Percentiles rank a stretch among this genome's conserved stretches.
These are phyloP conservation scores for Lamproptera curius DNA, from an alignment of 2,888 invertebrate species.

Conservation along the genomic window DNA sequence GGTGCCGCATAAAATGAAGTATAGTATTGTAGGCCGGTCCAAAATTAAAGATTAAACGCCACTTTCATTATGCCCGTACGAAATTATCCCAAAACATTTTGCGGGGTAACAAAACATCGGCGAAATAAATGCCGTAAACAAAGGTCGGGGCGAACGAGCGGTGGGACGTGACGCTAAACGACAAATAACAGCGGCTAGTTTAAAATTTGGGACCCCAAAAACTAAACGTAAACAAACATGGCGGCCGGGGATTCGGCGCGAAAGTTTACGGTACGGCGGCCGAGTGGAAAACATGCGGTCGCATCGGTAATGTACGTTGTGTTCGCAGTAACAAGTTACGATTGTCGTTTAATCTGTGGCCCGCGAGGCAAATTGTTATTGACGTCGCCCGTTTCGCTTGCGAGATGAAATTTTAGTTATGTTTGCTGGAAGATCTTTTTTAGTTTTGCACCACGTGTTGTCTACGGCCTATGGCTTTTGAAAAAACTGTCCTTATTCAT, in stretches of 20 bases:
- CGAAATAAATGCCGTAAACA: conserved; percentile 64
- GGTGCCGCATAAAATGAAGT: conserved; percentile 45
- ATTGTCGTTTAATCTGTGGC: conserved; percentile 28
- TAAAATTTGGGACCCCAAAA: conserved; percentile 73
- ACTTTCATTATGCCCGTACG: conserved; percentile 50
- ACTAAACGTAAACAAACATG: conserved; percentile 68
- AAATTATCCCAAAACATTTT: conserved; percentile 29
- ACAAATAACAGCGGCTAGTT: conserved; percentile 73
- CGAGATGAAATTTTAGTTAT: neutral
- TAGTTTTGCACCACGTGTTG: too few species aligned
- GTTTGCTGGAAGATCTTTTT: too few species aligned
- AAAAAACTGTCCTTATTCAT: neutral
- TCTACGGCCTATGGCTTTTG: too few species aligned
- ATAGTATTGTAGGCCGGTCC: conserved; percentile 50
- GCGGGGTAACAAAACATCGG: conserved; percentile 49
- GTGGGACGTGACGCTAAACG: conserved; percentile 68
- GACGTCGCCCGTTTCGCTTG: conserved; percentile 2
- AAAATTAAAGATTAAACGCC: conserved; percentile 66
- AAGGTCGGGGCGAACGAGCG: conserved; percentile 48
- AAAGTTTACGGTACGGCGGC: conserved; percentile 51
- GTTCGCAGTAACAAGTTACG: conserved; percentile 50
- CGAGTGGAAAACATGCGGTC: conserved; percentile 59
- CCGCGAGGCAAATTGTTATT: conserved; percentile 26
- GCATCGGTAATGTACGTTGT: conserved; percentile 50
- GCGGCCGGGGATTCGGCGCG: conserved; percentile 48